Evolutionary conservation across 2,797 vertebrate species (phyloP).

Genomic region (Chelon labrosus): DNA sequence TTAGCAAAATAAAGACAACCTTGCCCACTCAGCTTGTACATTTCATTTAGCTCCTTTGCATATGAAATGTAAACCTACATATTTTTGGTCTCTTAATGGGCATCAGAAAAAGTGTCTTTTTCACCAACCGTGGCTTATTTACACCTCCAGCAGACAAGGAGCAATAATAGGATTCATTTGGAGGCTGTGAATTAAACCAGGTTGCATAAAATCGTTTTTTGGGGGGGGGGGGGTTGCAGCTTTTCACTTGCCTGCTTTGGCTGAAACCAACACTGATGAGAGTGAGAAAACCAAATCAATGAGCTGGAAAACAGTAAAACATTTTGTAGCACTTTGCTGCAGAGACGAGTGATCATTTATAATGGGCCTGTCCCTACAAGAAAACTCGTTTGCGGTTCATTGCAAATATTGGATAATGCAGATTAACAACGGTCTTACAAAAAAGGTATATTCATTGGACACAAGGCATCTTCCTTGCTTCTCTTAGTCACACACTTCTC

Average conservation of each 20-base stretch:
- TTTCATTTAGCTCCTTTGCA: too few species aligned
- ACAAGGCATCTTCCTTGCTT: neutral
- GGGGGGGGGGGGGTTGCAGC: neutral
- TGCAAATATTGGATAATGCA: neutral
- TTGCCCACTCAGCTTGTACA: too few species aligned
- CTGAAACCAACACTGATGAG: neutral
- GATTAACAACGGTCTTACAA: neutral
- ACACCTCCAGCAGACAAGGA: neutral
- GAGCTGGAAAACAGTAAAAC: slow-evolving; percentile 9
- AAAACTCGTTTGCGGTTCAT: neutral
- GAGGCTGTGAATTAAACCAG: neutral
- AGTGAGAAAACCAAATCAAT: slow-evolving; percentile 22
- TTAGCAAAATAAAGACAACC: too few species aligned
- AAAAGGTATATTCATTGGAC: neutral
- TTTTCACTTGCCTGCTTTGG: neutral
- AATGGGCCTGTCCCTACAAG: neutral
- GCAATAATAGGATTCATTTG: neutral
- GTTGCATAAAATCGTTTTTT: neutral
- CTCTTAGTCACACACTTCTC: neutral
- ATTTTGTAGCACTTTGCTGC: neutral
- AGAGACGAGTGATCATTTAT: neutral
- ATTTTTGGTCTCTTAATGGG: too few species aligned
- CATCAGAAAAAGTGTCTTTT: neutral
- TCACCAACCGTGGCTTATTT: neutral
- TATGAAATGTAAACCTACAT: too few species aligned